phyloP scores from a whole-genome alignment of 2,113 vertebrate genomes.

The Nyctereutes procyonoides region DNA sequence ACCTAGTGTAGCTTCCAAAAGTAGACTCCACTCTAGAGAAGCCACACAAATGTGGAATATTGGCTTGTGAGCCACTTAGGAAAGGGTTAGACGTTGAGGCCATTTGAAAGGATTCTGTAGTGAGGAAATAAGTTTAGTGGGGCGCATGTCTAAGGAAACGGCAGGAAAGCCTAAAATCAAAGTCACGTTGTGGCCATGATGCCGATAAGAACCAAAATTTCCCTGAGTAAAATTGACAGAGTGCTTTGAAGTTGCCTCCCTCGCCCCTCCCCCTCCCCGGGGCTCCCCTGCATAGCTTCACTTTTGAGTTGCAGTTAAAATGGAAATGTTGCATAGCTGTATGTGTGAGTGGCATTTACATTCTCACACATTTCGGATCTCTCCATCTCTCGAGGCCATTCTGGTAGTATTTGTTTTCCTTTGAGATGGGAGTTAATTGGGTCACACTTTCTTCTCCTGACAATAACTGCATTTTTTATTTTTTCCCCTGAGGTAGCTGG shows the following conservation, averaged over 20 bases:
- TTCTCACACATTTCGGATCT: conserved; percentile 36
- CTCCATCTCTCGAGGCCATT: not conserved
- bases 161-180: not conserved
- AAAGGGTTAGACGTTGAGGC: not conserved
- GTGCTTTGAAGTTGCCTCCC: not conserved
- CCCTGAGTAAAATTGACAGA: not conserved
- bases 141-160: not conserved
- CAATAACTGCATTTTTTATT: conserved; percentile 53
- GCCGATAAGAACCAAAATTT: not conserved
- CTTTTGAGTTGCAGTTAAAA: not conserved
- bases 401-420: conserved; percentile 71
- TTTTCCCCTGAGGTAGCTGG: conserved; percentile 59
- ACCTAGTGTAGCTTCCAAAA: not conserved
- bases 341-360: not conserved
- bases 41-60: not conserved
- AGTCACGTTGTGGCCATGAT: not conserved
- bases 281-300: not conserved
- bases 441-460: conserved; percentile 74
- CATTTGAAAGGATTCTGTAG: not conserved
- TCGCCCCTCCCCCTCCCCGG: no score
- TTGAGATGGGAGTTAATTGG: conserved; percentile 73
- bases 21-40: not conserved
- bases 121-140: not conserved
- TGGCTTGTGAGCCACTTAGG: not conserved
- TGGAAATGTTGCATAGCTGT: not conserved